phyloP scores from a whole-genome alignment of 2,113 vertebrate genomes.

The Otis tarda region DNA sequence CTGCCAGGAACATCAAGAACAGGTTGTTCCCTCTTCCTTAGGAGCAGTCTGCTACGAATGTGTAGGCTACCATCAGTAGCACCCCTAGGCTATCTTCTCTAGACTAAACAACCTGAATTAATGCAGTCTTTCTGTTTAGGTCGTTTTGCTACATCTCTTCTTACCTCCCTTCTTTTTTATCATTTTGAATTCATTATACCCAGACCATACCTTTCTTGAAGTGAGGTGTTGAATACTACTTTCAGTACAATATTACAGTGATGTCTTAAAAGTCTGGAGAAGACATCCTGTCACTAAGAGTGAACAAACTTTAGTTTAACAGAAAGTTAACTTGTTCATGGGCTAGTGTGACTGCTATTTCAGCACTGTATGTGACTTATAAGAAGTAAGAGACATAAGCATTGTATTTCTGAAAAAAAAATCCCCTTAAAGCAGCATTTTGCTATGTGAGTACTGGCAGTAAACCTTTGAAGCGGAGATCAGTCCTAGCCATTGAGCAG shows the following conservation, averaged over 20 bases:
- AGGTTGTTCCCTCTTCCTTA: background rate
- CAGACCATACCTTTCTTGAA: background rate
- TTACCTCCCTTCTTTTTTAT: background rate
- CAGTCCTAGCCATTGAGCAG: background rate
- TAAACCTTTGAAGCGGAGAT: background rate
- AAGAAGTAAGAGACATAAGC: background rate
- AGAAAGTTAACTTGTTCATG: background rate
- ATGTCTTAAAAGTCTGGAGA: background rate
- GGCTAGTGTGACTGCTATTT: background rate
- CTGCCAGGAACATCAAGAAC: background rate
- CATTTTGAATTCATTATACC: background rate
- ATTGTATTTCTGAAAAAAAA: background rate
- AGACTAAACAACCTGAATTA: background rate
- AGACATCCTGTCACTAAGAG: background rate
- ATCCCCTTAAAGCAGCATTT: fast-evolving
- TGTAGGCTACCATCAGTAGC: background rate
- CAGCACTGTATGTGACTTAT: background rate
- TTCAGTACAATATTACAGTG: background rate
- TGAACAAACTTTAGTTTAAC: background rate
- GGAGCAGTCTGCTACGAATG: background rate
- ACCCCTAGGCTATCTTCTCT: background rate
- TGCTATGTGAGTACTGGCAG: background rate
- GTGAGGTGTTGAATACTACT: background rate
- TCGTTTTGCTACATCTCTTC: background rate
- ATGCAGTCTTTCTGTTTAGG: background rate